A percentile compares a stretch with the other conserved stretches of the same genome.
These are phyloP conservation scores for Hydrolagus colliei DNA, from an alignment of 2,797 vertebrate species.

Conservation along the genomic window DNA sequence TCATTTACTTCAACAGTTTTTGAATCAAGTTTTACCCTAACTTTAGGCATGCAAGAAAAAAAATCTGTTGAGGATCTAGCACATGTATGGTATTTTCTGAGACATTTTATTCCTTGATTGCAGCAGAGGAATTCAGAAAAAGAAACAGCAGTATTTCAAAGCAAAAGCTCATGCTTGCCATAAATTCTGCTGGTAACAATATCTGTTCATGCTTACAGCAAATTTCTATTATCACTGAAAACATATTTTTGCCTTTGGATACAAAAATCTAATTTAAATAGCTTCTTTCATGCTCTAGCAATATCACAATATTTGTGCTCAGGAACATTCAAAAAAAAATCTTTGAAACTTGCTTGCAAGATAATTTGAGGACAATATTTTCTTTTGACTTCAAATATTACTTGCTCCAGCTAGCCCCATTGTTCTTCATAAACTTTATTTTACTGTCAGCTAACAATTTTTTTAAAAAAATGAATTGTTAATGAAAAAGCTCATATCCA, in stretches of 20 bases:
- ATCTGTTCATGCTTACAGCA: constrained; percentile 34
- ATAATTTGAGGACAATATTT: not conserved
- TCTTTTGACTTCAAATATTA: not conserved
- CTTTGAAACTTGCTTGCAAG: not conserved
- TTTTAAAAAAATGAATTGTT: not conserved
- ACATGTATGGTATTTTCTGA: constrained; percentile 35
- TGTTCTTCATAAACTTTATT: not conserved
- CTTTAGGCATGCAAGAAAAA: constrained; percentile 36
- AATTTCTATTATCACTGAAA: constrained; percentile 48
- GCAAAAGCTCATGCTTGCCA: constrained; percentile 39
- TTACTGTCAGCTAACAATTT: not conserved
- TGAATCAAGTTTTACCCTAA: not conserved
- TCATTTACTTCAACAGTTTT: not conserved
- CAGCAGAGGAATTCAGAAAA: constrained; percentile 33
- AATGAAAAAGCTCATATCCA: not conserved
- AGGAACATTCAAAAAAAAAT: constrained; percentile 33
- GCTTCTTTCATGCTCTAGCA: constrained; percentile 38
- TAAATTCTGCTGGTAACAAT: constrained; percentile 44
- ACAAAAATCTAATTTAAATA: constrained; percentile 45
- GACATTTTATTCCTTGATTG: constrained; percentile 38
- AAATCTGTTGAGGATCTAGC: constrained; percentile 35
- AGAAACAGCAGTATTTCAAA: constrained; percentile 45
- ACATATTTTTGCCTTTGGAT: constrained; percentile 46
- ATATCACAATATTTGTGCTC: constrained; percentile 34
- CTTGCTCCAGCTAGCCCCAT: not conserved